Percentiles rank a stretch among this genome's conserved stretches.
phyloP scores from a whole-genome alignment of 2,113 vertebrate species.

The Solea senegalensis region DNA sequence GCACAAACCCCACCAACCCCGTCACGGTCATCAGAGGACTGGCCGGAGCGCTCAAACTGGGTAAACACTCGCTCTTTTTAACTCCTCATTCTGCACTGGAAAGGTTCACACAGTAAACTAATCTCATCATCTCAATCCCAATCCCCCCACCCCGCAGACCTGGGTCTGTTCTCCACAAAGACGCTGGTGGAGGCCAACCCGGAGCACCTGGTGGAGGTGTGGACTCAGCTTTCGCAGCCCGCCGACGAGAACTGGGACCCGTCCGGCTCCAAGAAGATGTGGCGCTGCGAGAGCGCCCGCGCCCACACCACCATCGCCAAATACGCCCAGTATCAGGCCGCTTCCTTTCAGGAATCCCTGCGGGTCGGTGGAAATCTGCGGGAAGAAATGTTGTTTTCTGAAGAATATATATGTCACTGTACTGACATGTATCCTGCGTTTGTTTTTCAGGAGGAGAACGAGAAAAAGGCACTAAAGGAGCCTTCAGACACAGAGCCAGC shows the following conservation, averaged over 20 bases:
- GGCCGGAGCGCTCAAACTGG: constrained; percentile 96
- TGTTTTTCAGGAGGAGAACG: constrained; percentile 91
- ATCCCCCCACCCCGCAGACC: constrained; percentile 78
- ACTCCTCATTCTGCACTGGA: neutral
- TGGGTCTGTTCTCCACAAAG: constrained; percentile 99
- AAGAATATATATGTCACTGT: too few relatives aligned
- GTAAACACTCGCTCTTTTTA: constrained; percentile 46
- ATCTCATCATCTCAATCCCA: neutral
- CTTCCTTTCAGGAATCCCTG: constrained; percentile 98
- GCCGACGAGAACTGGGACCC: constrained; percentile 99
- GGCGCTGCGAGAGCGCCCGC: constrained; percentile 96
- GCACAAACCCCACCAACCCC: constrained; percentile 98
- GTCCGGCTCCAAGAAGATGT: constrained; percentile 93
- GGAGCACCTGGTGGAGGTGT: constrained; percentile 97
- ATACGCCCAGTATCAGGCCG: constrained; percentile 98
- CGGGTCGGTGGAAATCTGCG: constrained; percentile 82
- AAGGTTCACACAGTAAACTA: neutral
- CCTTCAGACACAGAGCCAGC: constrained; percentile 93
- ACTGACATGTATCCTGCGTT: too few relatives aligned
- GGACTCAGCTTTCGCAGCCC: constrained; percentile 95
- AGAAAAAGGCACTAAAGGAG: constrained; percentile 94
- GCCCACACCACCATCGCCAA: constrained; percentile 98
- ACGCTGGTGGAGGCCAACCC: constrained; percentile 98
- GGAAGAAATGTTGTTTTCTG: neutral
- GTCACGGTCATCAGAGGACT: constrained; percentile 99